A percentile compares a stretch with the other conserved stretches of the same genome.
Evolutionary conservation across 2,797 vertebrate species (phyloP).

Genomic region (Amazona ochrocephala): DNA sequence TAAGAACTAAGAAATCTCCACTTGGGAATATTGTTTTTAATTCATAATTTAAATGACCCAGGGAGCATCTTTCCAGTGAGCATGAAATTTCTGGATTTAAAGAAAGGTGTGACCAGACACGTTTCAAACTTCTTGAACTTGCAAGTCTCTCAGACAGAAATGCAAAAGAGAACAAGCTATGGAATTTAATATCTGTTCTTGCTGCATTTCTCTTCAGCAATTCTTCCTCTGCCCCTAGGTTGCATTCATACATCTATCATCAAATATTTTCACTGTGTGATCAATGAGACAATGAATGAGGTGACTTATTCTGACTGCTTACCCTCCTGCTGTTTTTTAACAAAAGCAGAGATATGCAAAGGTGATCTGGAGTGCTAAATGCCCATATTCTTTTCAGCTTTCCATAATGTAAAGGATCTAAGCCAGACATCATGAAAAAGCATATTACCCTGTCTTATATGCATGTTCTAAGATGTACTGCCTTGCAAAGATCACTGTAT

Average conservation of each 20-base stretch:
- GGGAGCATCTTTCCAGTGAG: background rate
- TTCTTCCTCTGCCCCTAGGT: background rate
- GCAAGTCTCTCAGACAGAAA: background rate
- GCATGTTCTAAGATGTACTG: background rate
- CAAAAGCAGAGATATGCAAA: background rate
- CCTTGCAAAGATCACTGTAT: background rate
- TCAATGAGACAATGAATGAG: background rate
- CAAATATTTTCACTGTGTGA: background rate
- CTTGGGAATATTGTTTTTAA: background rate
- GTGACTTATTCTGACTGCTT: background rate
- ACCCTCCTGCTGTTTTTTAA: background rate
- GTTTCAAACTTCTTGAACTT: background rate
- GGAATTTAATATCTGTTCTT: background rate
- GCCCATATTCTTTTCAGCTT: background rate
- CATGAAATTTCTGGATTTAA: background rate
- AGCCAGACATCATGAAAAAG: background rate
- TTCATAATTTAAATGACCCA: background rate
- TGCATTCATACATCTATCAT: background rate
- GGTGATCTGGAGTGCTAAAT: background rate
- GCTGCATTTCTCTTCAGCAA: background rate
- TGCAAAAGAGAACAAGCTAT: background rate
- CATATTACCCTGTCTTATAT: background rate
- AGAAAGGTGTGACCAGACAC: background rate
- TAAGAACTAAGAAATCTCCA: background rate
- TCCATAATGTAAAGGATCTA: background rate